These are phyloP conservation scores for Chaetogeoica ovagalla DNA, from an alignment of 2,888 invertebrate species.

Conservation along the genomic window DNA sequence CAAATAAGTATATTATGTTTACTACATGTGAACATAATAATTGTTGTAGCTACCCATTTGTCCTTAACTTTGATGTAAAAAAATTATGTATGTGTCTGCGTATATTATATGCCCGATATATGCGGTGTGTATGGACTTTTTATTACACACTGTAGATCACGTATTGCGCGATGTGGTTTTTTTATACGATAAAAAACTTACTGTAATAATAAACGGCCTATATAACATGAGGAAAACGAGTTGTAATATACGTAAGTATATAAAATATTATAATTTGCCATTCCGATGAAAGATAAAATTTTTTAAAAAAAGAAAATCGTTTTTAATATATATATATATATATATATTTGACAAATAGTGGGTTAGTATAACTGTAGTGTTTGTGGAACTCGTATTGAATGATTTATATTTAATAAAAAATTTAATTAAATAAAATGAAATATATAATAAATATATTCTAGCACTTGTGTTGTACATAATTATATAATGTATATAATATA, in stretches of 20 bases:
- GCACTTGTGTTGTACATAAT: no score
- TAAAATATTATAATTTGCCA: no score
- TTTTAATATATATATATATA: no score
- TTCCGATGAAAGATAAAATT: no score
- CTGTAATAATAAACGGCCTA: background rate
- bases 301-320: no score
- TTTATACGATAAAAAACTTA: background rate
- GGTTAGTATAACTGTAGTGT: no score
- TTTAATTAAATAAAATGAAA: no score
- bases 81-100: background rate
- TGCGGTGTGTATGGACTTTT: background rate
- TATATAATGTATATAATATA: no score
- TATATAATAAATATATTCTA: no score
- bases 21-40: conserved; percentile 21
- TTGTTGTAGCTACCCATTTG: conserved; percentile 10
- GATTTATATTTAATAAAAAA: no score
- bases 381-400: no score
- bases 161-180: background rate
- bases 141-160: background rate
- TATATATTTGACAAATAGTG: no score
- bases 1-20: background rate
- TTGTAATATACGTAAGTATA: background rate
- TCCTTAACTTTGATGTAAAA: background rate
- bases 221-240: background rate
- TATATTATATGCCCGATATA: background rate